Evolutionary conservation across 2,113 vertebrate genomes (phyloP).

Genomic region (Ageneiosus marmoratus): DNA sequence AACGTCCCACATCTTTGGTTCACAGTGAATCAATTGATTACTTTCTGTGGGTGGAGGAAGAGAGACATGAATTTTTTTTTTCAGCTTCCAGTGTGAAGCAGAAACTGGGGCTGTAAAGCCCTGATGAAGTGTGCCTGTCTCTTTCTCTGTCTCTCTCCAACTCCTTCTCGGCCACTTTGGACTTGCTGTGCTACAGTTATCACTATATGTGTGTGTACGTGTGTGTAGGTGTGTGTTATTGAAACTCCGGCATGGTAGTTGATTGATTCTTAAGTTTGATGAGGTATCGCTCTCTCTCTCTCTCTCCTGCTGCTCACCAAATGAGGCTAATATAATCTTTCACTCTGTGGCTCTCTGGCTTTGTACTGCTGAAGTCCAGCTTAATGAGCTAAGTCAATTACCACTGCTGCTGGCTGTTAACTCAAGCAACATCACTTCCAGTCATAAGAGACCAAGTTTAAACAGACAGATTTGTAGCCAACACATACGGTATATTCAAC

Average conservation of each 20-base stretch:
- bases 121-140: not conserved
- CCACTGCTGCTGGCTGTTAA: conserved; percentile 7
- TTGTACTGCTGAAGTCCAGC: conserved; percentile 14
- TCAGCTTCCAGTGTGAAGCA: not conserved
- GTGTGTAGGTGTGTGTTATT: not conserved
- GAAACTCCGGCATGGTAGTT: not conserved
- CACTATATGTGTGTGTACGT: conserved; percentile 1
- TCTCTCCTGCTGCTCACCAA: conserved; percentile 12
- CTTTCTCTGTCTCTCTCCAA: not conserved
- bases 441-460: not conserved
- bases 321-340: conserved; percentile 30
- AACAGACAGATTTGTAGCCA: not conserved
- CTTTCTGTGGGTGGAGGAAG: not conserved
- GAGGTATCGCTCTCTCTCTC: not conserved
- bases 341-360: conserved; percentile 11
- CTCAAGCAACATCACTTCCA: conserved; percentile 8
- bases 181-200: not conserved
- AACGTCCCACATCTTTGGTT: conserved; percentile 13
- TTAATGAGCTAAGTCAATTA: conserved; percentile 38
- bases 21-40: conserved; percentile 27
- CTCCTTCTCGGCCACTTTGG: not conserved
- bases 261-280: conserved; percentile 28
- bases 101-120: conserved; percentile 3
- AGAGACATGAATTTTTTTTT: not conserved
- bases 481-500: not conserved